Evolutionary conservation across 2,113 vertebrate species (phyloP), one percentile per base, ranked within the genome.

Genomic region (Danionella cerebrum): DNA sequence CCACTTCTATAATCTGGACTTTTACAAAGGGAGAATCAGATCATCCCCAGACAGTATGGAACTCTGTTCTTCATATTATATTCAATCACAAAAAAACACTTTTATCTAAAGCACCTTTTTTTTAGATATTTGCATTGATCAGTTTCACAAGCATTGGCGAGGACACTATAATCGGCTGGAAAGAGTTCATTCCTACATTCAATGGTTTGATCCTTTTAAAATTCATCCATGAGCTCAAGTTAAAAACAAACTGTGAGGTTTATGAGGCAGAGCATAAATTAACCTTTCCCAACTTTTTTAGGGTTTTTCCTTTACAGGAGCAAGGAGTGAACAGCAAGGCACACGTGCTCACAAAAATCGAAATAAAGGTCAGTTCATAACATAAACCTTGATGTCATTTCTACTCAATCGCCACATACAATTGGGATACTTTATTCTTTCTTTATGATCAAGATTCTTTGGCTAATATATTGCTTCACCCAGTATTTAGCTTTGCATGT

Each of bases 281-380:
- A 21, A 31, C 4, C 14, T 27, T 45, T 9, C 22, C 14, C 41
- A 62, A 48, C 10, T 10, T 45, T 55, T 35, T 0, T 70, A 98
- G 96, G 95, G 74, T 98, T 1, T 98, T 98, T 77, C 96, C 95
- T 29, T 84, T 96, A 58, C 88, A 90, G 51, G 96, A 97, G 16
- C 80, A 67, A 0, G 96, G 96, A 25, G 76, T 96, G 83, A 98
- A 98, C 76, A 72, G 27, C 55, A 39, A 65, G 0, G 93, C 94
- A 74, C 80, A 1, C 4, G 84, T 82, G 0, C 87, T 98, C 18
- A 92, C 90, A 0, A 74, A 65, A 19, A 74, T 59, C 24, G 96
- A 98, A 86, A 88, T 96, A 1, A 2, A 83, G 90, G 95, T 81
- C 2, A 6, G 29, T 50, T 29, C 36, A 24, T 33, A 22, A 48